These are phyloP conservation scores for Pycnomerus fuliginosus DNA, from an alignment of 2,888 invertebrate genomes.

Conservation along the genomic window DNA sequence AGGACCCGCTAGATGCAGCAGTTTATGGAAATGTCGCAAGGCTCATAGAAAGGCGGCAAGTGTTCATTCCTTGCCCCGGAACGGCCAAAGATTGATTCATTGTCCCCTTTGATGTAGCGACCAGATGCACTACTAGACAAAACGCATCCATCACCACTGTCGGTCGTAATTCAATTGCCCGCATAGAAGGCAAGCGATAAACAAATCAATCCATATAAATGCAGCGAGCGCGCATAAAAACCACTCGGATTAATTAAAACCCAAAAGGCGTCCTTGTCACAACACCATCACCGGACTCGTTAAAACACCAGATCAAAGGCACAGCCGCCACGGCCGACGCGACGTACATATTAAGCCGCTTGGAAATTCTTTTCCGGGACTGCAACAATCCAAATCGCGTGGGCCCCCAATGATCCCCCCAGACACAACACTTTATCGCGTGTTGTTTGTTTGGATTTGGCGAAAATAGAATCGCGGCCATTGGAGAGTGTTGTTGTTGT, in stretches of 20 bases:
- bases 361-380: too few relatives aligned
- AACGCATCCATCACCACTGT: slow-evolving; percentile 10
- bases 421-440: too few relatives aligned
- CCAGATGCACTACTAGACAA: slow-evolving; percentile 7
- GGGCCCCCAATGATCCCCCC: too few relatives aligned
- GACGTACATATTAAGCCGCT: neutral
- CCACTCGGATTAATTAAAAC: slow-evolving; percentile 18
- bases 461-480: too few relatives aligned
- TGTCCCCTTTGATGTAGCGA: slow-evolving; percentile 5
- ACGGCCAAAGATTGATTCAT: neutral
- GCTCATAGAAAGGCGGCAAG: too few relatives aligned
- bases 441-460: too few relatives aligned
- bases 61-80: neutral
- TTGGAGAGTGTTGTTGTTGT: too few relatives aligned
- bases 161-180: slow-evolving; percentile 8
- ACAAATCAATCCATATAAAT: slow-evolving; percentile 22
- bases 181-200: slow-evolving; percentile 4
- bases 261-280: slow-evolving; percentile 19
- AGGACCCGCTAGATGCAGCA: too few relatives aligned
- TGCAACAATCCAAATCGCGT: too few relatives aligned
- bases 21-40: too few relatives aligned
- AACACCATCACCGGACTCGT: slow-evolving; percentile 23
- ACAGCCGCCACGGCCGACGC: too few relatives aligned
- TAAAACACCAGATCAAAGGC: slow-evolving; percentile 22
- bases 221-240: slow-evolving; percentile 10